Evolutionary conservation across 2,113 vertebrate species (phyloP), one percentile per base, ranked within the genome.

Genomic region (Argyrosomus japonicus): DNA sequence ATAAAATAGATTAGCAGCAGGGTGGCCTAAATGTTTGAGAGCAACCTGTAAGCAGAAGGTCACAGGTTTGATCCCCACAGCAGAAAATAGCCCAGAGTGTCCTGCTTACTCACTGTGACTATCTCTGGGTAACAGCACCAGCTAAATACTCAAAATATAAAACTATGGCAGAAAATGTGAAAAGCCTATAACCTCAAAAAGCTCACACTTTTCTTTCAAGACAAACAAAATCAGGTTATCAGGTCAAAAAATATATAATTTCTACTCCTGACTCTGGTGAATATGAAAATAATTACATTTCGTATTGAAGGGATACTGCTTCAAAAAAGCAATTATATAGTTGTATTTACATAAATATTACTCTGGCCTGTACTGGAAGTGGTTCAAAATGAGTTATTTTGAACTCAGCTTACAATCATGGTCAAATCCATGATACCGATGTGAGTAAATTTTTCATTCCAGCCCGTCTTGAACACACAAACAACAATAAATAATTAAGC

Each of bases 211-310:
- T 79, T 87, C 21, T 48, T 75, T 77, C 78, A 77, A 87, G 60
- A 90, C 79, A 83, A 86, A 89, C 53, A 89, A 75, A 80, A 82
- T 40, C 36, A 64, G 1, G 0, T 69, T 56, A 81, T 82, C 58
- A 87, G 64, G 45, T 82, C 65, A 81, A 83, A 89, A 87, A 70
- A 79, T 76, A 79, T 76, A 83, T 36, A 0, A 58, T 63, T 85
- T 65, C 60, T 56, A 25, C 60, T 77, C 18, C 6, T 50, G 79
- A 82, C 68, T 81, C 29, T 76, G 45, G 15, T 77, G 57, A 89
- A 92, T 91, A 89, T 89, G 86, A 89, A 88, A 91, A 89, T 91
- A 90, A 89, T 91, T 82, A 90, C 88, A 89, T 72, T 87, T 87
- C 23, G 43, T 50, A 79, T 82, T 68, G 27, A 86, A 86, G 76